A percentile compares a stretch with the other conserved stretches of the same genome.
Conservation (phyloP, 2,113 vertebrate species). For the Octodon degus region DNA sequence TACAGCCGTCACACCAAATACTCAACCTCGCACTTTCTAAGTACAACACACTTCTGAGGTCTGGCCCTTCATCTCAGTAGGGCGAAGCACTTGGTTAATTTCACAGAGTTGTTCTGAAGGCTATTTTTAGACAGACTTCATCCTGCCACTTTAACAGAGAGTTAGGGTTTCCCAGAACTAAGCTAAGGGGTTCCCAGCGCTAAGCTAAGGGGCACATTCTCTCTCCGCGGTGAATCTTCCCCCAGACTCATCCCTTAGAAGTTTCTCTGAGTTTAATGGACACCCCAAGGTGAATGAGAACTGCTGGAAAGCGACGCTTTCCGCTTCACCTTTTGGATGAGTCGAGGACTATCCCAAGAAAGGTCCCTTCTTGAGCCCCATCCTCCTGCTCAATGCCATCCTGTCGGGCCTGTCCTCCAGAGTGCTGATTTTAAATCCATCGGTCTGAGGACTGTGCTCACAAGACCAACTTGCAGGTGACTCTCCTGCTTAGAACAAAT, state of each 20-base stretch:
- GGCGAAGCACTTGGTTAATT: background rate
- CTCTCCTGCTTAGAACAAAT: background rate
- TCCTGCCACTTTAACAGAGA: background rate
- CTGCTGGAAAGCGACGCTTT: background rate
- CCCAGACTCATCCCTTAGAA: background rate
- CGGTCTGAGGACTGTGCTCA: background rate
- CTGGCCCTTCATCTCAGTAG: background rate
- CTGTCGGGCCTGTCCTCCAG: background rate
- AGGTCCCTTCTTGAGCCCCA: background rate
- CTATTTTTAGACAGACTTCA: background rate
- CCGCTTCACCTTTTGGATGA: background rate
- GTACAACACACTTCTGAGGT: background rate
- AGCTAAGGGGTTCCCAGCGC: background rate
- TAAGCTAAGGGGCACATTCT: background rate
- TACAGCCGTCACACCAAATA: background rate
- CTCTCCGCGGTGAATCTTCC: background rate
- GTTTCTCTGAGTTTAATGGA: background rate
- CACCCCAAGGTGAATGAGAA: background rate
- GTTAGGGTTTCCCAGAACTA: background rate
- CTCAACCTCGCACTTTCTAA: constrained; percentile 48
- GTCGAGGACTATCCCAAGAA: background rate
- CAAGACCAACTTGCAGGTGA: background rate
- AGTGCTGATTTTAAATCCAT: background rate
- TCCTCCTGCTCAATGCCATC: background rate
- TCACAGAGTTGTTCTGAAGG: background rate